Evolutionary conservation across 2,797 vertebrate species (phyloP).

Genomic region (Sternotherus odoratus): DNA sequence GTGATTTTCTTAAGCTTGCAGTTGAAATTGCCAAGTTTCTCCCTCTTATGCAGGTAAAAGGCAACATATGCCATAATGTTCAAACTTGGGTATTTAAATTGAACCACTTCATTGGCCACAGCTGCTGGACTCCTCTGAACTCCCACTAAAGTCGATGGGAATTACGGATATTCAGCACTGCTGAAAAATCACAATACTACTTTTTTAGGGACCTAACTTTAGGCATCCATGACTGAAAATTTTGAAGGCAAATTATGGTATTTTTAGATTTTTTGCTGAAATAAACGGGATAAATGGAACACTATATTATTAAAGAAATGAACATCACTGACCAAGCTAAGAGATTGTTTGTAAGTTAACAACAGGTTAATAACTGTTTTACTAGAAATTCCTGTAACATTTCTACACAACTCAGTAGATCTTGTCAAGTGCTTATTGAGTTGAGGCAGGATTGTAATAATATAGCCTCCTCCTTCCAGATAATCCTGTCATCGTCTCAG

Average conservation of each 20-base stretch:
- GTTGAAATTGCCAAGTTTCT: background rate
- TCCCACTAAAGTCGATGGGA: background rate
- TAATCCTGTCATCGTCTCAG: too few relatives aligned
- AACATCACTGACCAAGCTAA: background rate
- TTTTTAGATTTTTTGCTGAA: background rate
- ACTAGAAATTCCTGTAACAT: background rate
- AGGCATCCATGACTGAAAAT: background rate
- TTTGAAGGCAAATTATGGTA: background rate
- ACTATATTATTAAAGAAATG: background rate
- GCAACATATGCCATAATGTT: background rate
- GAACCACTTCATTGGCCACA: background rate
- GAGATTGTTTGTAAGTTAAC: background rate
- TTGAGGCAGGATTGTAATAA: background rate
- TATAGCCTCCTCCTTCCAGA: too few relatives aligned
- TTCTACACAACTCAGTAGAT: background rate
- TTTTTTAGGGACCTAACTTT: background rate
- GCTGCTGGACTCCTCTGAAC: background rate
- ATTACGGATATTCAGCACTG: background rate
- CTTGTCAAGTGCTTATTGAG: background rate
- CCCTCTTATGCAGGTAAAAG: background rate
- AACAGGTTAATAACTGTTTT: background rate
- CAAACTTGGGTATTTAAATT: background rate
- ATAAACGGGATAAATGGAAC: background rate
- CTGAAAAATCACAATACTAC: background rate
- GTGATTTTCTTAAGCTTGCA: background rate